A percentile compares a stretch with the other conserved stretches of the same genome.
Evolutionary conservation across 2,797 vertebrate genomes (phyloP).

Genomic region (Dicrostonyx torquatus): DNA sequence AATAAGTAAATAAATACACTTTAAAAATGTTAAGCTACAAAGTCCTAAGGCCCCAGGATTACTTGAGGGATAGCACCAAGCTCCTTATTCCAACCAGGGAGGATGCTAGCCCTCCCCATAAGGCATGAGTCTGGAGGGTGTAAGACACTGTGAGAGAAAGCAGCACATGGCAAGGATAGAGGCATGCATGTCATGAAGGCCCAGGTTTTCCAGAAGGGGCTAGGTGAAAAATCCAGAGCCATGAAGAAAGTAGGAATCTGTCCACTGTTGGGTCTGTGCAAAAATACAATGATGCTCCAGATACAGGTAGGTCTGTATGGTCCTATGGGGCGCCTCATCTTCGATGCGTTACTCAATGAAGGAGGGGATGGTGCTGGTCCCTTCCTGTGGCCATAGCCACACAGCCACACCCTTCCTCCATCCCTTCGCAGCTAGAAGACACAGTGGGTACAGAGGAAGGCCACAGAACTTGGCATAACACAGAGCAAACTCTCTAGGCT

Average conservation of each 20-base stretch:
- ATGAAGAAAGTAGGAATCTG: not conserved
- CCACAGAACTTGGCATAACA: not conserved
- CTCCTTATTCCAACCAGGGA: not conserved
- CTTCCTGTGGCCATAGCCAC: not conserved
- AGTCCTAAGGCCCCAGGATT: not conserved
- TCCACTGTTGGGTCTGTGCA: not conserved
- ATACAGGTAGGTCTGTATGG: not conserved
- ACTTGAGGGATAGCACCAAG: not conserved
- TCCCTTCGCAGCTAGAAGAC: not conserved
- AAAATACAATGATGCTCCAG: not conserved
- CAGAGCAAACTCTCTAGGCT: not conserved
- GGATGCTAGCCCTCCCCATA: not conserved
- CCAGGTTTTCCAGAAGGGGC: not conserved
- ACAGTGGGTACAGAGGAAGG: not conserved
- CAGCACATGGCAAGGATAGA: not conserved
- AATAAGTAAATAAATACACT: not conserved
- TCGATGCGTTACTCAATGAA: not conserved
- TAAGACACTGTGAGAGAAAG: not conserved
- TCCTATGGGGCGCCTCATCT: not conserved
- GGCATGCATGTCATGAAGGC: rapidly evolving
- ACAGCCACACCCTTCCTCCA: not conserved
- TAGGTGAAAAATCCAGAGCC: not conserved
- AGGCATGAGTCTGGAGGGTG: no score
- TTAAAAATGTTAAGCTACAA: not conserved
- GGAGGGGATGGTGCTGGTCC: not conserved